Base-by-base conservation (phyloP, 2,797 vertebrate species). In the Poecile montanus region DNA sequence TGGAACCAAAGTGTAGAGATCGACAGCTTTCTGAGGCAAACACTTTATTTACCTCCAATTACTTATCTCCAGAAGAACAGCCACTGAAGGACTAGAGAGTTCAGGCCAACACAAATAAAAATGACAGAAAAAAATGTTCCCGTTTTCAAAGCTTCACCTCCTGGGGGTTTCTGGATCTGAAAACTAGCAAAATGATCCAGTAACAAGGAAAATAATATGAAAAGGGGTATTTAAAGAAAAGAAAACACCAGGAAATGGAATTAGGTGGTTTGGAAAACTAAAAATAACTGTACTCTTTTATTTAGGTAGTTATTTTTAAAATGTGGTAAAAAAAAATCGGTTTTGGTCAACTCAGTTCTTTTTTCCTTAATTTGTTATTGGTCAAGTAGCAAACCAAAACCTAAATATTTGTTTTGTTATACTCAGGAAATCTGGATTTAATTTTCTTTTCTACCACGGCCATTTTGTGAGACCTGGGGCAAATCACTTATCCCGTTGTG, bases 251-350 rank as follows among this genome's bases (percentile, higher is more conserved):
- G 16, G 72, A 93, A 94, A 91, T 10, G 1, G 18, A 90, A 88
- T 88, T 81, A 75, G 15, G 40, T 78, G 85, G 79, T 84, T 90
- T 78, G 70, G 62, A 73, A 92, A 88, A 73, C 30, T 53, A 53
- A 62, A 84, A 96, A 91, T 91, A 91, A 56, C 44, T 25, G 7
- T 54, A 38, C 29, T 93, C 30, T 92, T 66, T 86, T 84, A 90
- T 70, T 88, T 91, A 93, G 45, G 22, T 56, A 45, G 81, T 84
- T 95, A 72, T 95, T 95, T 96, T 96, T 75, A 36, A 88, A 95
- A 89, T 83, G 85, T 68, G 89, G 94, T 61, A 74, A 89, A 74
- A 21, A 90, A 84, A 90, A 84, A 70, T 34, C 36, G 36, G 5
- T 6, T 94, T 91, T 40, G 58, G 82, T 85, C 75, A 83, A 74